Evolutionary conservation across 2,888 invertebrate genomes (phyloP).

Genomic region (Pachydiplax longipennis): DNA sequence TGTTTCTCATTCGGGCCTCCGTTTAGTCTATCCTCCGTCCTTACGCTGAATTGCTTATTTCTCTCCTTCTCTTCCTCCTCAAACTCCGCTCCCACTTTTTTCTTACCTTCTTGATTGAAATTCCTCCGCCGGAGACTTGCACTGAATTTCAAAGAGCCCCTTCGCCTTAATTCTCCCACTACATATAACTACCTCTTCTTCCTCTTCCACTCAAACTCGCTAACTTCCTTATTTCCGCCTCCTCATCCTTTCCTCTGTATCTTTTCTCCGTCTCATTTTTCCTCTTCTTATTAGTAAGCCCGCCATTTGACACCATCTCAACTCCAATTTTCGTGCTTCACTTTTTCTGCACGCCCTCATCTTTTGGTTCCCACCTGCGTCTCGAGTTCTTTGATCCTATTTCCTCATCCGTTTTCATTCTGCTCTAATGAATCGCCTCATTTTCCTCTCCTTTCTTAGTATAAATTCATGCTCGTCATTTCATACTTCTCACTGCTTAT

Average conservation of each 20-base stretch:
- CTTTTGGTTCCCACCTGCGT: no score
- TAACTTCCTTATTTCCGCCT: not conserved
- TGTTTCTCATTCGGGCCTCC: not conserved
- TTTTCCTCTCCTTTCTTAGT: not conserved
- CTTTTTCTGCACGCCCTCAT: no score
- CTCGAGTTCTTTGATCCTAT: no score
- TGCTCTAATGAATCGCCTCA: not conserved
- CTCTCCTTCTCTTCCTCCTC: not conserved
- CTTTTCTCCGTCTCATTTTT: no score
- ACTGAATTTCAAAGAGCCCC: slow-evolving; percentile 28
- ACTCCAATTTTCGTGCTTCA: no score
- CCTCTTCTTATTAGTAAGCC: no score
- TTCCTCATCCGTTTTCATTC: no score
- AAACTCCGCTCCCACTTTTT: not conserved
- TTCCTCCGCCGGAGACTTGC: slow-evolving; percentile 13
- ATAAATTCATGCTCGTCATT: not conserved
- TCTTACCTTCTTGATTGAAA: slow-evolving; percentile 15
- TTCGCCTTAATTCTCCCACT: no score
- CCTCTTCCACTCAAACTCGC: not conserved
- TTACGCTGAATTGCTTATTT: not conserved
- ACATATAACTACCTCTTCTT: not conserved
- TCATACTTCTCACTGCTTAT: not conserved
- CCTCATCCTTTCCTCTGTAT: not conserved
- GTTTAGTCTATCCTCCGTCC: not conserved
- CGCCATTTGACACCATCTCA: no score